phyloP scores from a whole-genome alignment of 2,797 vertebrate species.

The Allobates femoralis region DNA sequence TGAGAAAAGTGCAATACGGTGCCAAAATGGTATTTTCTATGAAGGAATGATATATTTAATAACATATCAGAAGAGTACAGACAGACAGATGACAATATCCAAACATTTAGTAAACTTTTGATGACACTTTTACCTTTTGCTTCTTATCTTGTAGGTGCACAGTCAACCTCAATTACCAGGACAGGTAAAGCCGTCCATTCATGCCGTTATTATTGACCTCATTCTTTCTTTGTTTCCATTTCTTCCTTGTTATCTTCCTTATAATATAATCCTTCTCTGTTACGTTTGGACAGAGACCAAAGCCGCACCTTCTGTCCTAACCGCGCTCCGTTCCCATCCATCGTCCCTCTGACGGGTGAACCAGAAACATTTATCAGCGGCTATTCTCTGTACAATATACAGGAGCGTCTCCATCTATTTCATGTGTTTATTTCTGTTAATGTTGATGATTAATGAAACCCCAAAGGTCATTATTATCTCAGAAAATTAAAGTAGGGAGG shows the following conservation, averaged over 20 bases:
- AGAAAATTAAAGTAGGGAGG: too few species aligned
- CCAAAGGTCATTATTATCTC: too few species aligned
- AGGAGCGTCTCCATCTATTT: too few species aligned
- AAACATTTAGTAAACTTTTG: too few species aligned
- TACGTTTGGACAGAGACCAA: neutral
- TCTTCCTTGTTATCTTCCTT: neutral
- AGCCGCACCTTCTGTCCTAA: neutral
- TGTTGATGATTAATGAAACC: too few species aligned
- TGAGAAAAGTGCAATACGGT: neutral
- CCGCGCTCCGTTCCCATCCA: too few species aligned
- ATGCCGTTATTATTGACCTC: neutral
- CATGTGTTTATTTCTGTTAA: too few species aligned
- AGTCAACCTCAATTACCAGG: neutral
- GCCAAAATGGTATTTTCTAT: too few species aligned
- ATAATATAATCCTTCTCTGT: neutral
- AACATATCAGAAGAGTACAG: too few species aligned
- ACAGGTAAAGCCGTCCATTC: neutral
- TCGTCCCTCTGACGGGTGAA: too few species aligned
- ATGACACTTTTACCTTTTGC: neutral
- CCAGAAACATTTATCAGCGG: neutral
- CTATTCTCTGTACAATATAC: neutral
- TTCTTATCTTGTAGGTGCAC: neutral
- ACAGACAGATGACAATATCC: too few species aligned
- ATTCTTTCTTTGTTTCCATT: neutral
- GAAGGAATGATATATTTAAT: too few species aligned